These are phyloP conservation scores for Achatina immaculata DNA, from an alignment of 1,140 invertebrate species.

Conservation along the genomic window DNA sequence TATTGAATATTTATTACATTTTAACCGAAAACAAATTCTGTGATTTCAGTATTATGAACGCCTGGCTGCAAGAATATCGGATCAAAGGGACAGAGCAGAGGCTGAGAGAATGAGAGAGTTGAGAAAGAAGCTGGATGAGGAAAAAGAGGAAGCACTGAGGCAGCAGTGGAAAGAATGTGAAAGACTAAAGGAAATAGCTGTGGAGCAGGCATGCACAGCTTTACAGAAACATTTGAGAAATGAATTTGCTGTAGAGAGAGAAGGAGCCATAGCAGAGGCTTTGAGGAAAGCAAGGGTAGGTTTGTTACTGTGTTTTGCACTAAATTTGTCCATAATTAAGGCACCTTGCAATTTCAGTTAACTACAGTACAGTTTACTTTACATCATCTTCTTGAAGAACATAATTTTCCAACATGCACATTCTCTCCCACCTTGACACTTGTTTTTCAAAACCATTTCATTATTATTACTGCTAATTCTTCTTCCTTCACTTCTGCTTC, in stretches of 20 bases:
- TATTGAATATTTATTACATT: no score
- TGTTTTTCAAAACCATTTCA: no score
- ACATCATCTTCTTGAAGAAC: no score
- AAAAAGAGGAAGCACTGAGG: conserved; percentile 63
- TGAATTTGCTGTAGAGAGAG: conserved; percentile 59
- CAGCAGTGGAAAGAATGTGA: conserved; percentile 62
- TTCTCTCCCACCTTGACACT: no score
- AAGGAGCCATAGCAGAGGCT: conserved; percentile 58
- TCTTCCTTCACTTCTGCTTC: no score
- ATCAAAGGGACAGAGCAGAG: conserved; percentile 64
- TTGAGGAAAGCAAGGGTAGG: conserved; percentile 59
- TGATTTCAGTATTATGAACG: conserved; percentile 62
- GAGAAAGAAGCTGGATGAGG: conserved; percentile 59
- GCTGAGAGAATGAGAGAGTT: conserved; percentile 63
- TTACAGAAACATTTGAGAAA: conserved; percentile 51
- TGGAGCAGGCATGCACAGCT: conserved; percentile 56
- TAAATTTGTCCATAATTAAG: no score
- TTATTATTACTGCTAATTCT: no score
- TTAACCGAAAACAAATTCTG: no score
- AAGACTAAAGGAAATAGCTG: conserved; percentile 53
- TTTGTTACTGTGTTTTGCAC: no score
- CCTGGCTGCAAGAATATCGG: conserved; percentile 58
- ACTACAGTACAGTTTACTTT: no score
- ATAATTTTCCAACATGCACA: no score
- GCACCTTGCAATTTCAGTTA: no score